A percentile compares a stretch with the other conserved stretches of the same genome.
phyloP scores from a whole-genome alignment of 2,797 vertebrate species.

The Amniataba percoides region DNA sequence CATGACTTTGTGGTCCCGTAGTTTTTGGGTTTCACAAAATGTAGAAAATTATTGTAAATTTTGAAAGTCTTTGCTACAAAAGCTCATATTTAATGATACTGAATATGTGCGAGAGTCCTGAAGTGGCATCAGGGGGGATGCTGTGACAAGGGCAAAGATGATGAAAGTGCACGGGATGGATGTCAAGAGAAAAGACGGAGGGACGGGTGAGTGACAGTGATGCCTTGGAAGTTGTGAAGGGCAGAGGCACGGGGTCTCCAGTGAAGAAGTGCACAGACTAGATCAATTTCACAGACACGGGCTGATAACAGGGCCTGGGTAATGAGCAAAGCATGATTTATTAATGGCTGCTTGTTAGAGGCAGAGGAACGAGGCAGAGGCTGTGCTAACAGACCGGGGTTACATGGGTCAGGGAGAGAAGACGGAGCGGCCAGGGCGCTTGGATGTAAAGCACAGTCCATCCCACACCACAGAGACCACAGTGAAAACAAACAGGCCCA shows the following conservation, averaged over 20 bases:
- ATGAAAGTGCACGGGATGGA: slow-evolving; percentile 17
- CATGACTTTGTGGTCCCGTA: slow-evolving; percentile 23
- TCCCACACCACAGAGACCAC: slow-evolving; percentile 55
- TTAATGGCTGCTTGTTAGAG: slow-evolving; percentile 78
- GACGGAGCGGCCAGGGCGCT: slow-evolving; percentile 45
- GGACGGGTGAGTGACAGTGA: slow-evolving; percentile 38
- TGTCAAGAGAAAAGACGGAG: slow-evolving; percentile 6
- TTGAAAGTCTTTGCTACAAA: slow-evolving; percentile 11
- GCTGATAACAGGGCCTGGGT: slow-evolving; percentile 73
- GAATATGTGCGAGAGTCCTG: slow-evolving; percentile 4
- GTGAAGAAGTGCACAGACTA: slow-evolving; percentile 53
- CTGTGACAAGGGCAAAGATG: background rate
- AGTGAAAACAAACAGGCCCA: slow-evolving; percentile 65
- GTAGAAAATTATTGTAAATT: slow-evolving; percentile 12
- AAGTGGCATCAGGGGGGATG: background rate
- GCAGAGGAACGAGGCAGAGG: slow-evolving; percentile 48
- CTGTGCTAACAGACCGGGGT: slow-evolving; percentile 59
- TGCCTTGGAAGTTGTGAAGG: slow-evolving; percentile 53
- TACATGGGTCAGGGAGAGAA: slow-evolving; percentile 61
- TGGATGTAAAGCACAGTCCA: slow-evolving; percentile 56
- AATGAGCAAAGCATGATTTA: slow-evolving; percentile 83
- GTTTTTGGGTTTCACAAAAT: slow-evolving; percentile 7
- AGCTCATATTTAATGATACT: slow-evolving; percentile 16
- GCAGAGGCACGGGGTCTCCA: slow-evolving; percentile 42
- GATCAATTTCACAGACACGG: slow-evolving; percentile 77